These are phyloP conservation scores for Albula goreensis DNA, from an alignment of 2,113 vertebrate species.

Conservation along the genomic window DNA sequence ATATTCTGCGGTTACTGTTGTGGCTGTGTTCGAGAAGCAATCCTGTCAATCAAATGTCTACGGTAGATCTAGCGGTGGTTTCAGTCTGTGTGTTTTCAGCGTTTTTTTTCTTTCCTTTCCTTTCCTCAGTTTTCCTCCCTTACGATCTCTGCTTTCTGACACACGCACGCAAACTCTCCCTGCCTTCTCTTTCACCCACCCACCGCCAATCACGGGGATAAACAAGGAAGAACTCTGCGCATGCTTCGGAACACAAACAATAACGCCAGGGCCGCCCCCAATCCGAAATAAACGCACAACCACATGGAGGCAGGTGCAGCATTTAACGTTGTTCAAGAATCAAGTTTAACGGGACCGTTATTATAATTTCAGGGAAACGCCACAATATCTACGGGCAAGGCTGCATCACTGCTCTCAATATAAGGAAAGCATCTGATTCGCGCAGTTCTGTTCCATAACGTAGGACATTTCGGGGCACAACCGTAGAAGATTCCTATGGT, in stretches of 20 bases:
- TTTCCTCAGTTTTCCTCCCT: conserved; percentile 31
- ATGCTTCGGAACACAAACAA: conserved; percentile 43
- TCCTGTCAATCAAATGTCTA: not conserved
- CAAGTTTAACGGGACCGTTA: not conserved
- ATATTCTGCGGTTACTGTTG: not conserved
- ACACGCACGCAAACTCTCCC: conserved; percentile 21
- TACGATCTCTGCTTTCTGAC: conserved; percentile 44
- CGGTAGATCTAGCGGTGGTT: conserved; percentile 22
- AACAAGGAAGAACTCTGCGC: conserved; percentile 65
- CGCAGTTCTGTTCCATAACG: not conserved
- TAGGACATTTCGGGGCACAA: not conserved
- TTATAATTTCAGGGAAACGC: not conserved
- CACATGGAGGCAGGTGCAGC: not conserved
- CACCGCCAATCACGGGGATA: conserved; percentile 59
- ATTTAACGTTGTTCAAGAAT: not conserved
- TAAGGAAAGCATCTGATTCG: not conserved
- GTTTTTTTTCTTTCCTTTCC: conserved; percentile 6
- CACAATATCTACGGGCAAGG: not conserved
- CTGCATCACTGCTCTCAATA: not conserved
- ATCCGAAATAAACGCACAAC: conserved; percentile 6
- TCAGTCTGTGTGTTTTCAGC: conserved; percentile 32
- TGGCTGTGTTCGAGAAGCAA: not conserved
- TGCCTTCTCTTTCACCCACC: conserved; percentile 33
- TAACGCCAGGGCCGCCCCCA: conserved; percentile 16
- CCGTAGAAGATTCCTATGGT: not conserved